phyloP scores from a whole-genome alignment of 2,888 invertebrate species.

The Drosophila dives region DNA sequence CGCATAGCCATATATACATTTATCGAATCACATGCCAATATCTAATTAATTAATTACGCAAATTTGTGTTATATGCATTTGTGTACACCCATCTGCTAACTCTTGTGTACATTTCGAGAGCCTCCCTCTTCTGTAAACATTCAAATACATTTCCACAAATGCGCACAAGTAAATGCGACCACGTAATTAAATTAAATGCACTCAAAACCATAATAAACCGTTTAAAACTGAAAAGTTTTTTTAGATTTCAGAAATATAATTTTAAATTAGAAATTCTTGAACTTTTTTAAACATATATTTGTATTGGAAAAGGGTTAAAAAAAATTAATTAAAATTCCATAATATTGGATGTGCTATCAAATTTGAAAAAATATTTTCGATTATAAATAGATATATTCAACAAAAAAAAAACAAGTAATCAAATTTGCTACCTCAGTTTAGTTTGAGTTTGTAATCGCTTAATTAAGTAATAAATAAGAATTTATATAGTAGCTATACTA shows the following conservation, averaged over 20 bases:
- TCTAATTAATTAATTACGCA: slow-evolving; percentile 64
- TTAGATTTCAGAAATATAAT: not conserved
- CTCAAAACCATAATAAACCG: not conserved
- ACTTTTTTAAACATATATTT: not conserved
- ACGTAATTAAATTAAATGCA: not conserved
- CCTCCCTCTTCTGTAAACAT: slow-evolving; percentile 5
- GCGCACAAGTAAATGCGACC: not conserved
- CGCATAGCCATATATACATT: slow-evolving; percentile 1
- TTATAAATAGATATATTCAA: not conserved
- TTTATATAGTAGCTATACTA: not conserved
- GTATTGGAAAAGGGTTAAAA: rapidly evolving
- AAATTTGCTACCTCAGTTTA: not conserved
- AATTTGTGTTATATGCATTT: slow-evolving; percentile 53
- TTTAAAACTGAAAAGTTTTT: not conserved
- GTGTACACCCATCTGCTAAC: slow-evolving; percentile 38
- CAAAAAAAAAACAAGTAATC: not conserved
- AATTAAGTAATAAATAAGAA: not conserved
- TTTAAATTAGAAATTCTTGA: not conserved
- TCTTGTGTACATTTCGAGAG: slow-evolving; percentile 39
- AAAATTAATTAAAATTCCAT: not conserved
- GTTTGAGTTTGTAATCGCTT: not conserved
- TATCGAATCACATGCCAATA: slow-evolving; percentile 51
- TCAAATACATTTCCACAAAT: not conserved
- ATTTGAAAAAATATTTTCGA: not conserved
- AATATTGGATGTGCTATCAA: not conserved